Evolutionary conservation across 2,797 vertebrate genomes (phyloP).

Genomic region (Moxostoma hubbsi): DNA sequence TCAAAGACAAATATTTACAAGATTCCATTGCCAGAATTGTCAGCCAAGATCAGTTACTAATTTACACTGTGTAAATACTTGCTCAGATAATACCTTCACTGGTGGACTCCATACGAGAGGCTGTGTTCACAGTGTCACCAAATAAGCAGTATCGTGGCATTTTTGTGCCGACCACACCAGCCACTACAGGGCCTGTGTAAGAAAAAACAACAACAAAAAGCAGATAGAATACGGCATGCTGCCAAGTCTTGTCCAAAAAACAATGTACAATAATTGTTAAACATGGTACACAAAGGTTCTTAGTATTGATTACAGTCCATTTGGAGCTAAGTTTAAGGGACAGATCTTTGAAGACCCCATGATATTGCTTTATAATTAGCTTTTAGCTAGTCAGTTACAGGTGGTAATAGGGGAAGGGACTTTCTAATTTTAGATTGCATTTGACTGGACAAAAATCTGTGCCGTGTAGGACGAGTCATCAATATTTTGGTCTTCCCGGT

Average conservation of each 20-base stretch:
- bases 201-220: neutral
- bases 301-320: no score
- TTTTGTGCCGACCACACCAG: constrained; percentile 83
- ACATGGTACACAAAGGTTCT: neutral
- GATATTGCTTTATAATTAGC: no score
- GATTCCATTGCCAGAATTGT: neutral
- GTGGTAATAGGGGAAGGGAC: no score
- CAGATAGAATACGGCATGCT: neutral
- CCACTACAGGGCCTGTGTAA: constrained; percentile 78
- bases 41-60: constrained; percentile 9
- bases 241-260: neutral
- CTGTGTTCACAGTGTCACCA: constrained; percentile 83
- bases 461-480: no score
- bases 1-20: constrained; percentile 28
- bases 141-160: constrained; percentile 85
- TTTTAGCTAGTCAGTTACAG: no score
- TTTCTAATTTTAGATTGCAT: no score
- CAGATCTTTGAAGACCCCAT: neutral
- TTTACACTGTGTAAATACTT: constrained; percentile 8
- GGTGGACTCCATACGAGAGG: constrained; percentile 84
- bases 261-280: neutral
- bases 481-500: no score
- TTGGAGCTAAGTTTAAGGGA: neutral
- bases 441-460: no score
- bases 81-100: constrained; percentile 75